Evolutionary conservation across 2,113 vertebrate species (phyloP).

Genomic region (Scomber scombrus): DNA sequence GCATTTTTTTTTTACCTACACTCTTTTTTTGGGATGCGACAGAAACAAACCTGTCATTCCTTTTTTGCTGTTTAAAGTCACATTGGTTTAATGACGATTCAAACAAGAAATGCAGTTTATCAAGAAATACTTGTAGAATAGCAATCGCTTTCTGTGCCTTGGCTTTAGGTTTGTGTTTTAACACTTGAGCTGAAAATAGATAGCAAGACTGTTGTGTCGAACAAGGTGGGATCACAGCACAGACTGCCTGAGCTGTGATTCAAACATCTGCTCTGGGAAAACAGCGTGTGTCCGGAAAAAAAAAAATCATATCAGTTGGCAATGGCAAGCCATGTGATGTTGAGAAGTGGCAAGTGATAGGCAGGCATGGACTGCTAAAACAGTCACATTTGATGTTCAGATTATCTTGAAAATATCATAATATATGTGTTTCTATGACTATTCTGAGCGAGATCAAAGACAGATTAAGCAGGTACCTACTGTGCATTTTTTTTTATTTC

Average conservation of each 20-base stretch:
- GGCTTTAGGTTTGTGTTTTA: conserved; percentile 48
- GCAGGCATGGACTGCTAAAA: neutral
- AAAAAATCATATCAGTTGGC: conserved; percentile 36
- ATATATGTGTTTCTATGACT: neutral
- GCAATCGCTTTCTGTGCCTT: conserved; percentile 13
- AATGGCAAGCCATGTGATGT: conserved; percentile 19
- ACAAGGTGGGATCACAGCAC: conserved; percentile 60
- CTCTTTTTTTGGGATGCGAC: neutral
- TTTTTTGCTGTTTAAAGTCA: neutral
- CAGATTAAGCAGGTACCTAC: neutral
- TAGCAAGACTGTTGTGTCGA: conserved; percentile 53
- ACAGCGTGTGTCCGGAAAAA: conserved; percentile 37
- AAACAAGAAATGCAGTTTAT: conserved; percentile 8
- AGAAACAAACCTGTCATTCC: neutral
- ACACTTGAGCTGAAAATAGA: conserved; percentile 60
- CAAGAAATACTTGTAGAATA: neutral
- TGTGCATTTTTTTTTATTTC: neutral
- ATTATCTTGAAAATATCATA: conserved; percentile 7
- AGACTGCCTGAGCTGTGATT: conserved; percentile 50
- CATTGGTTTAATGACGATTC: neutral
- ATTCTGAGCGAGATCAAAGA: neutral
- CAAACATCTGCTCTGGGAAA: conserved; percentile 70
- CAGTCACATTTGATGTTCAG: conserved; percentile 16
- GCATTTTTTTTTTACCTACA: neutral
- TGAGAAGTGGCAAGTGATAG: neutral